Evolutionary conservation across 1,140 invertebrate genomes (phyloP), one percentile per base, ranked within the genome.

Genomic region (Micrasema minimum): DNA sequence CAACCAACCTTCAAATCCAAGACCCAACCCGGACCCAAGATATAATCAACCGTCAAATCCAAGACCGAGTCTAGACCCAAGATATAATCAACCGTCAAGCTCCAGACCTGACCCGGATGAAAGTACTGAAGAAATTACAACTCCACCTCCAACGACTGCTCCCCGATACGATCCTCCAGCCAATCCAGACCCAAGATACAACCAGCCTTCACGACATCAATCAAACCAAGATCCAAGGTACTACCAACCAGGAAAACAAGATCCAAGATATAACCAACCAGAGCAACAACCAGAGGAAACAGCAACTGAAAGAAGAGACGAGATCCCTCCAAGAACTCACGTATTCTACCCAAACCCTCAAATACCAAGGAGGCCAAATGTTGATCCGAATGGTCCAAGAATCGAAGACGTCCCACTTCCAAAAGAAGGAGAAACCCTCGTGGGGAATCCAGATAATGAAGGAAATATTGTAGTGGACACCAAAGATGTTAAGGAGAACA

Each of bases 401-500:
- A 66, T 65, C 10, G 64, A 66, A 41, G 35, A 14, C 4, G 20
- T 61, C 14, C 53, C 62, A 11, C 41, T 23, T 10, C 18, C 50
- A n/a, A 45, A 48, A 46, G 9, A 22, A 61, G 22, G 51, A 61
- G 41, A 38, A 3, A 67, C 72, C 9, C 2, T 70, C 1, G 55
- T 70, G 2, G 64, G 62, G 3, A 62, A 31, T n/a, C 68, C 62
- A 16, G 55, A 77, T 18, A 46, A 77, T 5, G 79, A 83, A 75
- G 80, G 79, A 3, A 78, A 81, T 1, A 74, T 81, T 7, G 64
- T 79, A 9, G 69, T 82, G 0, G 75, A 82, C 67, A 80, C 78
- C 5, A 69, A 77, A 12, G 64, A 79, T 26, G 22, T 82, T 48
- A 79, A 81, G 0, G 78, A 80, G 35, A 82, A 83, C 65, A 71